phyloP scores from a whole-genome alignment of 2,888 invertebrate species.

The Dexiosoma caninum region DNA sequence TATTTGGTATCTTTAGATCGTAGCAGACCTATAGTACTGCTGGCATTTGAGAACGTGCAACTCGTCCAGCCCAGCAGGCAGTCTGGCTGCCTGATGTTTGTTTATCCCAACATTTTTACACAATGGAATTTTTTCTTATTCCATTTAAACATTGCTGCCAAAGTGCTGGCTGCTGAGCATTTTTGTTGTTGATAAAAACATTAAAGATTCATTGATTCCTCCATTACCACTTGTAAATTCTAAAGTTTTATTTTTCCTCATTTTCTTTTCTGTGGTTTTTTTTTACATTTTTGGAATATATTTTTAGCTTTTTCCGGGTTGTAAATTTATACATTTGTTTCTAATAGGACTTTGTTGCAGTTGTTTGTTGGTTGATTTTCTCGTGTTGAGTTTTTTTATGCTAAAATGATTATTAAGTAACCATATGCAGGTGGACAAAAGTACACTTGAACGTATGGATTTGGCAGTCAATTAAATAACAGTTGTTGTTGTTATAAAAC shows the following conservation, averaged over 20 bases:
- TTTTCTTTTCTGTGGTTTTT: neutral
- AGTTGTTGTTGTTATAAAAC: too few species aligned
- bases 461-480: too few species aligned
- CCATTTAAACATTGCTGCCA: neutral
- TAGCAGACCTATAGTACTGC: neutral
- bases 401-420: too few species aligned
- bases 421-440: too few species aligned
- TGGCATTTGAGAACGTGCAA: neutral
- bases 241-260: neutral
- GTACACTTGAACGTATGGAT: too few species aligned
- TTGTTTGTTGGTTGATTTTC: neutral
- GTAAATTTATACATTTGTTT: slow-evolving; percentile 42
- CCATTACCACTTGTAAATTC: slow-evolving; percentile 16
- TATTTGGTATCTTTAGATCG: neutral
- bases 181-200: neutral
- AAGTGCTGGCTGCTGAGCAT: neutral
- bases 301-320: slow-evolving; percentile 11
- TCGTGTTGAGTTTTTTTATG: slow-evolving; percentile 37
- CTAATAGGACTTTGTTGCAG: slow-evolving; percentile 10
- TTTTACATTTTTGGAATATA: neutral
- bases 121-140: neutral
- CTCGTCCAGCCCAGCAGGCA: slow-evolving; percentile 30
- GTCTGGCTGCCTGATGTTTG: slow-evolving; percentile 32
- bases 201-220: slow-evolving; percentile 40
- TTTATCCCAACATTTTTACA: slow-evolving; percentile 12